These are phyloP conservation scores for Syrista parreyssii DNA, from an alignment of 2,888 invertebrate species.

Conservation along the genomic window DNA sequence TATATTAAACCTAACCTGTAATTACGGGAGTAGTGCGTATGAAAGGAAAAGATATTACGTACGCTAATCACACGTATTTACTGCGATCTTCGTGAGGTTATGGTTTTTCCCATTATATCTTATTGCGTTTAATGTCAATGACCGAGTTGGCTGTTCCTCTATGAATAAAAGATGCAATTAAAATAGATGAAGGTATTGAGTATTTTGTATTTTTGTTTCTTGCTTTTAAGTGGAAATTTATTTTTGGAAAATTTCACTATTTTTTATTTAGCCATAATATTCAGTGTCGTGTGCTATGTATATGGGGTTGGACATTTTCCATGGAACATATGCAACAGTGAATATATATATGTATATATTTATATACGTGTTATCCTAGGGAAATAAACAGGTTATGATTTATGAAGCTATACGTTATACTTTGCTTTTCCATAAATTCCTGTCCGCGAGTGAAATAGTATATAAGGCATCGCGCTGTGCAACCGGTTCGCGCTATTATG, in stretches of 20 bases:
- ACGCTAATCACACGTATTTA: not conserved
- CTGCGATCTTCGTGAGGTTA: not conserved
- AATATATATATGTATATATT: slow-evolving; percentile 1
- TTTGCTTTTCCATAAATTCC: slow-evolving; percentile 10
- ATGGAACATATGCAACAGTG: not conserved
- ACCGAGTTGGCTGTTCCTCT: not conserved
- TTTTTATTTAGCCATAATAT: not conserved
- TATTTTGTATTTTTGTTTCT: not conserved
- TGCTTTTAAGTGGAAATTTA: not conserved
- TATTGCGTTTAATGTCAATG: not conserved
- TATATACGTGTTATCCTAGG: not conserved
- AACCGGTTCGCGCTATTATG: slow-evolving; percentile 3
- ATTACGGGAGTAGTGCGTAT: not conserved
- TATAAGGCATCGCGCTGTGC: not conserved
- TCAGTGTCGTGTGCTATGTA: not conserved
- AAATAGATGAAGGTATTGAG: not conserved
- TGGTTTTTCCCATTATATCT: not conserved
- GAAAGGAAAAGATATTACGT: not conserved
- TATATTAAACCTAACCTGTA: not conserved
- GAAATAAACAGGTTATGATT: slow-evolving; percentile 14
- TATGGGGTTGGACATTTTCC: not conserved
- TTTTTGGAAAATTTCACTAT: not conserved
- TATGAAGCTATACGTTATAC: slow-evolving; percentile 12
- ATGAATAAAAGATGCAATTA: not conserved
- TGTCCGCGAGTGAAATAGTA: not conserved